phyloP scores from a whole-genome alignment of 2,888 invertebrate species.

The Harpagoxenus sublaevis region DNA sequence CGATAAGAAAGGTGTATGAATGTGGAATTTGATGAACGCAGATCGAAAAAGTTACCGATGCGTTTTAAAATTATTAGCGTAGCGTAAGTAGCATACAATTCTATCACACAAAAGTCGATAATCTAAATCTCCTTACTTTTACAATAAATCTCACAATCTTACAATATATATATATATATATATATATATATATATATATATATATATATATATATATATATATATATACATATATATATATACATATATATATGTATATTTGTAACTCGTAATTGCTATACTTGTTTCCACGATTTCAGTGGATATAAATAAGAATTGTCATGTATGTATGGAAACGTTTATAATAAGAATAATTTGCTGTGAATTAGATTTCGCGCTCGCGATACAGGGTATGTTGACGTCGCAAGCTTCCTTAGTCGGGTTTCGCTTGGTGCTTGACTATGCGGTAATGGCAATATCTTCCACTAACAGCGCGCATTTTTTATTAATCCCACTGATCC shows the following conservation, averaged over 20 bases:
- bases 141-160: background rate
- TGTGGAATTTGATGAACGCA: background rate
- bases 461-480: background rate
- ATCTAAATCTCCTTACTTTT: constrained; percentile 21
- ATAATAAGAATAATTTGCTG: constrained; percentile 1
- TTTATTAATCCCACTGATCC: constrained; percentile 61
- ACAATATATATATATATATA: background rate
- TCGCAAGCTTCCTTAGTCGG: background rate
- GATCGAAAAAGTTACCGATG: background rate
- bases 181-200: too few species aligned
- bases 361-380: constrained; percentile 11
- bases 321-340: background rate
- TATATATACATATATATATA: too few species aligned
- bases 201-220: too few species aligned
- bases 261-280: constrained; percentile 11
- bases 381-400: background rate
- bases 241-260: constrained; percentile 1
- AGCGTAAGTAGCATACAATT: constrained; percentile 13
- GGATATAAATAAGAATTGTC: constrained; percentile 26
- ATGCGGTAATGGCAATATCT: constrained; percentile 37
- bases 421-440: background rate
- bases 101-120: constrained; percentile 32
- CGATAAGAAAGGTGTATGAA: constrained; percentile 1
- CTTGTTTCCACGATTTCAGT: background rate
- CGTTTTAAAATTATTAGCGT: background rate